Evolutionary conservation across 2,888 invertebrate species (phyloP), one percentile per base, ranked within the genome.

Genomic region (Pyrochroa serraticornis): DNA sequence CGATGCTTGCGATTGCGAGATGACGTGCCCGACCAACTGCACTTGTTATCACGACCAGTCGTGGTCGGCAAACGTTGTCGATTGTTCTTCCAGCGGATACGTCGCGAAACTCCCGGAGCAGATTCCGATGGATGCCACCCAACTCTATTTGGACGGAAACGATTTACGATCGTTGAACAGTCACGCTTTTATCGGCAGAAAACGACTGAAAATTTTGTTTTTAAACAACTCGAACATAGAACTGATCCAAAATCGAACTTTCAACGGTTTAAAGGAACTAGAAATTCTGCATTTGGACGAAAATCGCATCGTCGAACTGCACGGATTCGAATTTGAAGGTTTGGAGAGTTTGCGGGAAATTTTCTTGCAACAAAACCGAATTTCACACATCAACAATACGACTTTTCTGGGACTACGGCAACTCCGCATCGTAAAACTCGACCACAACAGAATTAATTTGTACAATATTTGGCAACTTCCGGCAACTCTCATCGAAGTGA

Each of bases 61-160:
- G 14, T 93, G 92, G 91, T 86, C 88, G 39, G 91, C 91, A 12
- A 93, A 93, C 80, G 90, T 93, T 43, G 92, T 93, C 46, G 92
- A 92, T 77, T 93, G 93, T 75, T 89, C 90, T 43, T 69, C 82
- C 58, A 85, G 88, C 63, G 89, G 87, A 45, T 89, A 90, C 77
- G 80, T 84, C 45, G 85, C 85, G 71, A 83, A 82, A 71, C 82
- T 93, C 66, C 92, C 92, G 12, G 89, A 90, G 65, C 87, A 88
- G 80, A 90, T 95, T 75, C 94, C 94, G 7, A 93, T 94, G 92
- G 92, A 93, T 75, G 91, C 93, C 58, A 93, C 93, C n/a, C 89
- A 92, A 75, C 83, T 94, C 65, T 92, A 91, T 75, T 82, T 95
- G 61, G 93, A 93, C 77, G 93, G 93, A 62, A 92, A 93, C 79